Evolutionary conservation across 2,888 invertebrate species (phyloP), one percentile per base, ranked within the genome.

Genomic region (Aromia moschata): DNA sequence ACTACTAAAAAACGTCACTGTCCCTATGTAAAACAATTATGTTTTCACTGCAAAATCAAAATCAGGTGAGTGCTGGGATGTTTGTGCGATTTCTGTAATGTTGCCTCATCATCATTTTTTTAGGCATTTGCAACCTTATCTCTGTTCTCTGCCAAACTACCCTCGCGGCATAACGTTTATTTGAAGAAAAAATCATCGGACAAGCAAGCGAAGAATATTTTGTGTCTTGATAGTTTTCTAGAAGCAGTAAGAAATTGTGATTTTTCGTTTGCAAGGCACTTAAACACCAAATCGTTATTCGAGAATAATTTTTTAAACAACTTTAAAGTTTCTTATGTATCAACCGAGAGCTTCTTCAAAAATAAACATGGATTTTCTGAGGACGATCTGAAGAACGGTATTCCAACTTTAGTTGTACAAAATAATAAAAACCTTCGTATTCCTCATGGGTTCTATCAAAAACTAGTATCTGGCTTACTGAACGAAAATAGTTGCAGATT

Each of bases 41-140:
- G 83, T 83, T 82, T 75, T 78, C 82, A 63, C 70, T 82, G 60
- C 82, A 82, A 74, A 81, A 80, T 73, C 82, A 82, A 74, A 83
- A 83, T 74, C 83, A 83, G 80, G 83, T 82, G 72, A 75, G 71
- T 62, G 44, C 9, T 18, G 16, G 47, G 2, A 17, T 33, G 16
- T 45, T 46, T 41, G 2, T 11, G 31, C 33, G 33, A 17, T 15
- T n/a, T 54, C 1, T 20, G 25, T 33, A 12, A 44, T 16, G 40
- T 56, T 64, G 15, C 20, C 37, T 49, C 12, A 38, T 9, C 3
- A n/a, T n/a, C n/a, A 36, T 25, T 38, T 12, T 76, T 76, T 12
- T 57, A 79, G 79, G 79, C 79, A 65, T 73, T 80, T 65, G 77
- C 77, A 64, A 45, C 46, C 17, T 43, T 53, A 15, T 31, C 52